Evolutionary conservation across 2,888 invertebrate genomes (phyloP), one percentile per base, ranked within the genome.

Genomic region (Kuschelorhynchus macadamiae): DNA sequence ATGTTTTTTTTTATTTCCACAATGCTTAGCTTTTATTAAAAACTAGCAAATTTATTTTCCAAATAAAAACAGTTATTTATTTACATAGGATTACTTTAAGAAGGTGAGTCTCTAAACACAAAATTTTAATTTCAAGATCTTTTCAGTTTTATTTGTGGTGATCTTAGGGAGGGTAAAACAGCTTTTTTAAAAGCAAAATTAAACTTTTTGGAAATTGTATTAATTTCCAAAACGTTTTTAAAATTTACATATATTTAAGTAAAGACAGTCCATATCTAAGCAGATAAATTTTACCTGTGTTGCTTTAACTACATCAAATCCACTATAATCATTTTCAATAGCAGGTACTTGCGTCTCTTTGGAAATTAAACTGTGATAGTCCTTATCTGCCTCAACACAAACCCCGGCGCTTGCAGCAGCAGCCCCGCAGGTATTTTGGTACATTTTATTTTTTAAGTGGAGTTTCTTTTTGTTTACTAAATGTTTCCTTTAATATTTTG

Each of bases 241-340:
- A n/a, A n/a, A n/a, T n/a, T n/a, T n/a, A n/a, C n/a, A n/a, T n/a
- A n/a, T n/a, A n/a, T n/a, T n/a, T n/a, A n/a, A n/a, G n/a, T n/a
- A n/a, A n/a, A n/a, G n/a, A n/a, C n/a, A n/a, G n/a, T n/a, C n/a
- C n/a, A n/a, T n/a, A n/a, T n/a, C n/a, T n/a, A n/a, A n/a, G n/a
- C n/a, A 25, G 20, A 33, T 1, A 47, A 36, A 60, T 55, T 30
- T 56, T 83, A 90, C 89, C 87, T 98, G 98, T 18, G 97, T 97
- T 8, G 97, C 97, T 86, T 95, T 95, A 18, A 97, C 94, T 77
- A 97, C 96, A 82, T 97, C 96, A 83, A 93, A 95, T 47, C 91
- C 90, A 81, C 92, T 91, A 81, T 92, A 93, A 79, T 91, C 91
- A 74, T 88, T 89, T 81, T 91, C 91, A 36, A 87, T 83, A 32